Conservation (phyloP, 2,888 invertebrate genomes). For the Hypena proboscidalis region DNA sequence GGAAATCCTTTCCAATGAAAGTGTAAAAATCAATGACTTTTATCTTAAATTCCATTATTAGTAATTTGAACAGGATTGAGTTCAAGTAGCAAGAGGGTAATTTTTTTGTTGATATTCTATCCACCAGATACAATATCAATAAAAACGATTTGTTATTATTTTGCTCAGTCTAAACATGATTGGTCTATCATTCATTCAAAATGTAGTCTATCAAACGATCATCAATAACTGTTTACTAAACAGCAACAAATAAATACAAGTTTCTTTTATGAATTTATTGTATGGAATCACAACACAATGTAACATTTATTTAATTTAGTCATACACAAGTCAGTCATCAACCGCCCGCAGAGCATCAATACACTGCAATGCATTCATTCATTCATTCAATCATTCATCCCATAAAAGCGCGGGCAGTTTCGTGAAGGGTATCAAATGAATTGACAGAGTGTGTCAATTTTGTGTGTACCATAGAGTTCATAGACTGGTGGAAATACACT, state of each 20-base stretch:
- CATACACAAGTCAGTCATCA: slow-evolving; percentile 50
- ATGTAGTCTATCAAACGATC: slow-evolving; percentile 25
- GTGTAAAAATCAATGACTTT: slow-evolving; percentile 19
- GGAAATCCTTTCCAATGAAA: slow-evolving; percentile 19
- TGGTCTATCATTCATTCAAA: too few species aligned
- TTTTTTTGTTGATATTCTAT: too few species aligned
- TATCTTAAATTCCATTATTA: slow-evolving; percentile 8
- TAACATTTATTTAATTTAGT: slow-evolving; percentile 52
- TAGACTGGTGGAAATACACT: slow-evolving; percentile 37
- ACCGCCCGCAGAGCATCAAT: slow-evolving; percentile 50
- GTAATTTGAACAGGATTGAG: slow-evolving; percentile 1
- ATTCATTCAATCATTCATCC: slow-evolving; percentile 54
- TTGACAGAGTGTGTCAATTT: slow-evolving; percentile 33
- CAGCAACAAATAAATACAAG: slow-evolving; percentile 33
- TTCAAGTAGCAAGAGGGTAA: too few species aligned
- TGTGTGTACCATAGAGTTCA: slow-evolving; percentile 30
- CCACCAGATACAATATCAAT: too few species aligned
- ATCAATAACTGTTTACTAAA: slow-evolving; percentile 33
- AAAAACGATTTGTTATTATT: too few species aligned
- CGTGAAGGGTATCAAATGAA: slow-evolving; percentile 39
- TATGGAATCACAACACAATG: slow-evolving; percentile 40
- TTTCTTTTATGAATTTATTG: slow-evolving; percentile 28
- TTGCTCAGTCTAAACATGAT: too few species aligned
- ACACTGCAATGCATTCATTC: slow-evolving; percentile 37
- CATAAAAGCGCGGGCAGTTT: slow-evolving; percentile 52